phyloP scores from a whole-genome alignment of 1,140 invertebrate species.

The Psilanteris sp. region DNA sequence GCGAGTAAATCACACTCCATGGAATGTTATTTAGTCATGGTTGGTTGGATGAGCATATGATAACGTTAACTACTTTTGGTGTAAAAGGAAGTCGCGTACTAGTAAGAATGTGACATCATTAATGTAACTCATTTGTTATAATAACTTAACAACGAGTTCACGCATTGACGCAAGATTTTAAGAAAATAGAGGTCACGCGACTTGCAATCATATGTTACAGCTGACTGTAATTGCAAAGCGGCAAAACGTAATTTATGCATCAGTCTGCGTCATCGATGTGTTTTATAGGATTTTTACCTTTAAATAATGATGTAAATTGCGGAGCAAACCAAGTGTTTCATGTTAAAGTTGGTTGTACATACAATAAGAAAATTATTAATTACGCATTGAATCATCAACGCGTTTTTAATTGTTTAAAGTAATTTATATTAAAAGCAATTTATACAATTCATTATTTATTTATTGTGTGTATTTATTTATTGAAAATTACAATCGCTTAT shows the following conservation, averaged over 20 bases:
- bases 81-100: constrained; percentile 21
- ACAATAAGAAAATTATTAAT: constrained; percentile 50
- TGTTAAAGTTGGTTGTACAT: constrained; percentile 22
- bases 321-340: constrained; percentile 5
- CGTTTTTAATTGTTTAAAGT: constrained; percentile 36
- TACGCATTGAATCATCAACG: constrained; percentile 35
- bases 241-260: constrained; percentile 39
- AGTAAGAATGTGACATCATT: constrained; percentile 1
- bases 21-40: no score
- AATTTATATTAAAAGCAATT: constrained; percentile 27
- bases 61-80: constrained; percentile 22
- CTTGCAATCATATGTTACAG: constrained; percentile 37
- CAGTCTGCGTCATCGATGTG: constrained; percentile 6
- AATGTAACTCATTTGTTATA: constrained; percentile 5
- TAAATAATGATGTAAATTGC: constrained; percentile 30
- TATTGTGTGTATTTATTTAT: constrained; percentile 26
- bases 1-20: no score
- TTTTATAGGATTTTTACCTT: constrained; percentile 16
- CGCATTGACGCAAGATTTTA: constrained; percentile 13
- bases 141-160: constrained; percentile 17
- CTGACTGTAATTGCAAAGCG: constrained; percentile 1
- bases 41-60: no score
- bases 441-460: constrained; percentile 21
- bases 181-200: constrained; percentile 21
- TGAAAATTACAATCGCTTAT: constrained; percentile 6